These are phyloP conservation scores for Drosophila neotestacea DNA, from an alignment of 2,888 invertebrate species.

Conservation along the genomic window DNA sequence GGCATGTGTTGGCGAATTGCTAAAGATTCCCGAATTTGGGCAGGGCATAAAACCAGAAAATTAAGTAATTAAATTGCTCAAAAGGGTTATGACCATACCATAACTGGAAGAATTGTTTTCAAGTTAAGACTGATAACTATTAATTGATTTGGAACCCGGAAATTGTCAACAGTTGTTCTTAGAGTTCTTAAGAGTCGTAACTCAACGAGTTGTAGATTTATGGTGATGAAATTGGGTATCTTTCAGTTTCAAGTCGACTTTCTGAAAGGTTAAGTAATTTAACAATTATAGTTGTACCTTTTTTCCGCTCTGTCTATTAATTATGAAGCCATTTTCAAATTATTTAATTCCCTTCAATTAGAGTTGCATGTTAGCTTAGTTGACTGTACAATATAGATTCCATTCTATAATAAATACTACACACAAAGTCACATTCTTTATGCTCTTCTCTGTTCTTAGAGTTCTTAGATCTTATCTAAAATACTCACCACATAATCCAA, in stretches of 20 bases:
- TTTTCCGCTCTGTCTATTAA: background rate
- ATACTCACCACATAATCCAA: slow-evolving; percentile 24
- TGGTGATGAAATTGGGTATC: background rate
- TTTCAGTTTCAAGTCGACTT: background rate
- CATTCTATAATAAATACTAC: slow-evolving; percentile 5
- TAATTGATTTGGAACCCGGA: slow-evolving; percentile 33
- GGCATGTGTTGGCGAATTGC: slow-evolving; percentile 55
- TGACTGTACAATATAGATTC: slow-evolving; percentile 11
- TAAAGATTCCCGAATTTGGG: slow-evolving; percentile 47
- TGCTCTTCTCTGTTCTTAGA: background rate
- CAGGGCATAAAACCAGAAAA: slow-evolving; percentile 30
- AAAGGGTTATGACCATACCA: slow-evolving; percentile 30
- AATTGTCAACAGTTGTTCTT: slow-evolving; percentile 10
- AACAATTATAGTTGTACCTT: background rate
- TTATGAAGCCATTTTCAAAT: slow-evolving; percentile 27
- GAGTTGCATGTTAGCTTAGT: slow-evolving; percentile 15
- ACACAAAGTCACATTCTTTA: slow-evolving; percentile 2
- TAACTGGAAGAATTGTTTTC: slow-evolving; percentile 30
- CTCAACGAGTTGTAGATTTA: background rate
- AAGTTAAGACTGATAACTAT: slow-evolving; percentile 9
- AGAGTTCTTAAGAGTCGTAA: background rate
- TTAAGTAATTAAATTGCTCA: slow-evolving; percentile 48
- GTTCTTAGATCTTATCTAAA: slow-evolving; percentile 17
- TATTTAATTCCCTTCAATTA: slow-evolving; percentile 32
- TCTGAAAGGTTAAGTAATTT: background rate